Evolutionary conservation across 2,888 invertebrate species (phyloP), one percentile per base, ranked within the genome.

Genomic region (Aelia acuminata): DNA sequence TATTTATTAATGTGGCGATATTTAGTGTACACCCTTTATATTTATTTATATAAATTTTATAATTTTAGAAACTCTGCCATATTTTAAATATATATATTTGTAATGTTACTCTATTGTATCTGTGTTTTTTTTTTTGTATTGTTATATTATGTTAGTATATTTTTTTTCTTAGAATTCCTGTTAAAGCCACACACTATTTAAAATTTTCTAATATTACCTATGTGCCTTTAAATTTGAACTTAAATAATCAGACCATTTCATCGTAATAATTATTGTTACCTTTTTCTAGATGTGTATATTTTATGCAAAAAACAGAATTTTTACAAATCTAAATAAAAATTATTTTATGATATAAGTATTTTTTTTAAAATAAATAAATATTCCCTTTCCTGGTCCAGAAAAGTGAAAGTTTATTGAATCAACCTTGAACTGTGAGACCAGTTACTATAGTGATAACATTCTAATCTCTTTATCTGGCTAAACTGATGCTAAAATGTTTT

Each of bases 211-310:
- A 80, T 15, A 80, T 43, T 39, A 80, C 43, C 43, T 80, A 80
- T 80, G 80, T 80, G 80, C 80, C 80, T 80, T 80, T 43, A 47
- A 22, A 39, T 43, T 80, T 43, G 1, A 43, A 35, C 1, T 43
- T n/a, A n/a, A n/a, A n/a, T 43, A 80, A 80, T 80, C 80, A 80
- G 80, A 80, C 43, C 43, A 80, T 80, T 39, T 47, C 22, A 80
- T 80, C 43, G 13, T 80, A 80, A 80, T n/a, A n/a, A n/a, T n/a
- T n/a, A n/a, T 75, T 80, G 80, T 80, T 80, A 80, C 80, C 80
- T 80, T 80, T 35, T 80, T n/a, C n/a, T 80, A 80, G 22, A 80
- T 47, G 11, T 70, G 63, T 70, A 39, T 80, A 47, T 80, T 43
- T 80, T 80, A 47, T 80, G 43, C 80, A 47, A 43, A 2, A 43